phyloP scores from a whole-genome alignment of 2,113 vertebrate species.

The Brienomyrus brachyistius region DNA sequence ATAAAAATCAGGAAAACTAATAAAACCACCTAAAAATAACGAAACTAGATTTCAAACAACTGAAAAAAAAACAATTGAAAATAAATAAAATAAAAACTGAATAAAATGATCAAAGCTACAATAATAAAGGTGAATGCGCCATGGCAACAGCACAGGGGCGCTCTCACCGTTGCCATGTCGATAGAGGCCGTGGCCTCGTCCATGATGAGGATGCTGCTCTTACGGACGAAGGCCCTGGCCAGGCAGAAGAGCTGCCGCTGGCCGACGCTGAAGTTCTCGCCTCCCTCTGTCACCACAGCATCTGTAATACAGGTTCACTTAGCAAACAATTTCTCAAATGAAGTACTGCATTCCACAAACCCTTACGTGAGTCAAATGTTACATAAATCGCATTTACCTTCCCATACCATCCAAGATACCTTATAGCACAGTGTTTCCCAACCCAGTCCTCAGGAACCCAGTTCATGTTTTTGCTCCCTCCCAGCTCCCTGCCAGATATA shows the following conservation, averaged over 20 bases:
- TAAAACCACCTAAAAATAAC: background rate
- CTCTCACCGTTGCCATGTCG: slow-evolving; percentile 92
- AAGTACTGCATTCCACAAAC: background rate
- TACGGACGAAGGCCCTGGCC: slow-evolving; percentile 89
- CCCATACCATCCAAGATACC: background rate
- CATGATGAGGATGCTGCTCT: slow-evolving; percentile 98
- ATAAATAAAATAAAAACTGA: background rate
- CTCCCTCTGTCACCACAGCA: slow-evolving; percentile 86
- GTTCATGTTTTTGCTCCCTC: background rate
- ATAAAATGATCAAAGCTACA: background rate
- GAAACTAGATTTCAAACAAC: background rate
- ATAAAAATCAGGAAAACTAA: background rate
- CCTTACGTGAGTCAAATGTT: background rate
- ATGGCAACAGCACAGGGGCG: background rate
- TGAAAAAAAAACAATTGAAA: background rate
- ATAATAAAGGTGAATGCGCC: background rate
- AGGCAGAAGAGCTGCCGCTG: slow-evolving; percentile 95
- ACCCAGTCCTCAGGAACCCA: background rate
- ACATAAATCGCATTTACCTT: background rate
- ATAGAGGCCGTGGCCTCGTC: slow-evolving; percentile 97
- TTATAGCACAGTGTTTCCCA: background rate
- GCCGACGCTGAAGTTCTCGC: slow-evolving; percentile 95
- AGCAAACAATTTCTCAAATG: background rate
- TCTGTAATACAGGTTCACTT: slow-evolving; percentile 53
- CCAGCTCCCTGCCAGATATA: background rate